A percentile compares a stretch with the other conserved stretches of the same genome.
phyloP scores from a whole-genome alignment of 2,888 invertebrate species.

The Brachylomia viminalis region DNA sequence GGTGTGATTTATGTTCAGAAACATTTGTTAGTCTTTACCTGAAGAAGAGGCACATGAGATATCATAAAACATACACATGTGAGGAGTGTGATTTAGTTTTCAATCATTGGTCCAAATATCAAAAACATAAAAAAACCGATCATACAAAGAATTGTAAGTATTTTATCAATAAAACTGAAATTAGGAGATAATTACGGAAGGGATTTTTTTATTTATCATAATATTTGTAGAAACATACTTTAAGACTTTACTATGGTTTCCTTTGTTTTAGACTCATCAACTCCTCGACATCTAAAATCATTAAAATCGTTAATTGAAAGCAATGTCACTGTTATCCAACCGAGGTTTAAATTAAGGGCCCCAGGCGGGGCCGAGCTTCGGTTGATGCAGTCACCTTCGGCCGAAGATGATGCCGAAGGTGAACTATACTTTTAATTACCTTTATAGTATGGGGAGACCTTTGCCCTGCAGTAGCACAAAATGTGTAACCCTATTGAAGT shows the following conservation, averaged over 20 bases:
- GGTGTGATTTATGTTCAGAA: conserved; percentile 89
- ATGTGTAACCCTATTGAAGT: background rate
- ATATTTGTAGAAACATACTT: conserved; percentile 6
- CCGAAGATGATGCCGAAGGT: conserved; percentile 57
- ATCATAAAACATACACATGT: conserved; percentile 87
- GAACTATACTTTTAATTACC: conserved; percentile 29
- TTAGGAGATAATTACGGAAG: background rate
- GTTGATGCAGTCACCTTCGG: conserved; percentile 58
- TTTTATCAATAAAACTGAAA: background rate
- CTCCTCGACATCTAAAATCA: conserved; percentile 54
- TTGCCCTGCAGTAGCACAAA: background rate
- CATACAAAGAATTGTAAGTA: conserved; percentile 79
- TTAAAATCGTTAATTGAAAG: conserved; percentile 57
- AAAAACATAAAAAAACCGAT: conserved; percentile 83
- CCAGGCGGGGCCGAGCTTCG: conserved; percentile 50
- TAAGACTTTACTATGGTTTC: conserved; percentile 35
- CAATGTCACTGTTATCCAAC: conserved; percentile 60
- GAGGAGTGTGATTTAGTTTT: conserved; percentile 87
- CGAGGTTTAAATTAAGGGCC: conserved; percentile 38
- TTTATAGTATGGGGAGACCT: background rate
- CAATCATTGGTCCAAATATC: conserved; percentile 85
- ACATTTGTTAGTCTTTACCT: conserved; percentile 86
- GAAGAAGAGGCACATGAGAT: conserved; percentile 86
- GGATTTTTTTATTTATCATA: background rate
- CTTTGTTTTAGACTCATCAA: conserved; percentile 55